Evolutionary conservation across 2,113 vertebrate genomes (phyloP), one percentile per base, ranked within the genome.

Genomic region (Scophthalmus maximus): DNA sequence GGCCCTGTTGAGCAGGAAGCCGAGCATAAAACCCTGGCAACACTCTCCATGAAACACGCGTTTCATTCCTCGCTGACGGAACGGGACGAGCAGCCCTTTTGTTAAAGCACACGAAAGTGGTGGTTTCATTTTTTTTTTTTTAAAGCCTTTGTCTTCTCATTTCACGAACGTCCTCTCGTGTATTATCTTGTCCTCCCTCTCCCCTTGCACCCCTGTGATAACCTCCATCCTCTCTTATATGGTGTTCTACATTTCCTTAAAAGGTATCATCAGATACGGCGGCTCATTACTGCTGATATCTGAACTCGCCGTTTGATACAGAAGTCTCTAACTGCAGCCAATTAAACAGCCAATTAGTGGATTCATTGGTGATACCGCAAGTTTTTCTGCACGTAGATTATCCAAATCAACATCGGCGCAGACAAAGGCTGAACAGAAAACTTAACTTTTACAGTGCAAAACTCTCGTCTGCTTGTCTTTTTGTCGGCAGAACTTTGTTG

Each of bases 311-410:
- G 38, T 88, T 84, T 85, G 58, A 82, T 74, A 68, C 63, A 72
- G 40, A 73, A 64, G 74, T 69, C 58, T 83, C 38, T 61, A 65
- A 83, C 67, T 59, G 74, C 49, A 65, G 74, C 52, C 70, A 89
- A 82, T 87, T 85, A 89, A 86, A 75, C 25, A 67, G 76, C 56
- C 72, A 83, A 82, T 88, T 87, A 88, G 78, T 56, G 52, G n/a
- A 74, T 80, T 86, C 49, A 71, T 73, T 70, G 64, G 32, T 20
- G 29, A 68, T 71, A 58, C 53, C 12, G 8, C 61, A 12, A 75
- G 0, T 71, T 53, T 84, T 22, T 50, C 10, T 12, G 26, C 61
- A 22, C 74, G 29, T 15, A 58, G 55, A 82, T 73, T 75, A 79
- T 74, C 53, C 57, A 7, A 40, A 29, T 79, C 77, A 66, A 77